A percentile compares a stretch with the other conserved stretches of the same genome.
Conservation (phyloP, 2,888 invertebrate species). For the Oconnorella tubifera region DNA sequence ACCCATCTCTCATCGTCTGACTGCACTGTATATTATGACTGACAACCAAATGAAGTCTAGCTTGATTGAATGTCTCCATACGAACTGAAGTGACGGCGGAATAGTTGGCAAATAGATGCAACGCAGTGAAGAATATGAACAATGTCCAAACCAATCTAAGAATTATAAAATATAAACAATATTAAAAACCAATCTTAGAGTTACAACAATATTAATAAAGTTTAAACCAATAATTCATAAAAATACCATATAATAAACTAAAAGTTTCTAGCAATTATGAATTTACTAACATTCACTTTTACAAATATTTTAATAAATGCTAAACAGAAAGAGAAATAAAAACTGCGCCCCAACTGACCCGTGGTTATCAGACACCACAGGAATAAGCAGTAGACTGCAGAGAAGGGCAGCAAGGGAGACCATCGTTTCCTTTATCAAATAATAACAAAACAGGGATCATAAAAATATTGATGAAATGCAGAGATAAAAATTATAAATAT, state of each 20-base stretch:
- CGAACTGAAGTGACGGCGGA: conserved; percentile 77
- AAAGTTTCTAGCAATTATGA: not conserved
- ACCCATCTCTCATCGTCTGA: not conserved
- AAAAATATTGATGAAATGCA: no score
- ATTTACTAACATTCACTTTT: not conserved
- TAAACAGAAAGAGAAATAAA: no score
- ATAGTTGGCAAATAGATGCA: conserved; percentile 85
- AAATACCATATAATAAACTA: no score
- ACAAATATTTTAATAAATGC: not conserved
- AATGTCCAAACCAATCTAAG: conserved; percentile 73
- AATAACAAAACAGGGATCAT: no score
- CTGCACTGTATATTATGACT: conserved; percentile 54
- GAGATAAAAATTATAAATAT: no score
- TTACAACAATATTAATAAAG: not conserved
- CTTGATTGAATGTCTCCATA: conserved; percentile 76
- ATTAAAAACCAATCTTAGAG: not conserved
- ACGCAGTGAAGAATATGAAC: conserved; percentile 69
- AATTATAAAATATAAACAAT: not conserved
- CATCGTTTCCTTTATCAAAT: conserved; percentile 72
- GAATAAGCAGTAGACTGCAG: conserved; percentile 72
- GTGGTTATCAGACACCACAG: conserved; percentile 59
- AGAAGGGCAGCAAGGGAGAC: conserved; percentile 85
- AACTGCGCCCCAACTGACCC: no score
- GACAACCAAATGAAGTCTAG: conserved; percentile 68
- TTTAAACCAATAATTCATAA: conserved; percentile 4